A percentile compares a stretch with the other conserved stretches of the same genome.
These are phyloP conservation scores for Amblyopsis hoosieri DNA, from an alignment of 2,797 vertebrate genomes.

Conservation along the genomic window DNA sequence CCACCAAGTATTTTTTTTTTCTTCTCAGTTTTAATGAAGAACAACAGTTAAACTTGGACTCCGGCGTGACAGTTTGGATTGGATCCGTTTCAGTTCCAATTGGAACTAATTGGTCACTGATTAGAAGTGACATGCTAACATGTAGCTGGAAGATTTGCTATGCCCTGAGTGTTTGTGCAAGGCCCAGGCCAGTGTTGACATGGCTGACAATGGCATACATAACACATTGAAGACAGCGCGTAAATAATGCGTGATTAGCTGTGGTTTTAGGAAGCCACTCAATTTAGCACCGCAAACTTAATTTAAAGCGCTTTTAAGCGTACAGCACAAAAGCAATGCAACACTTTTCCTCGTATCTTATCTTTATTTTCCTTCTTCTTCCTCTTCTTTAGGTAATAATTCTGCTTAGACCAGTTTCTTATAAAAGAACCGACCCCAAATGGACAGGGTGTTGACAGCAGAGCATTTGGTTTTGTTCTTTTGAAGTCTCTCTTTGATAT, in stretches of 20 bases:
- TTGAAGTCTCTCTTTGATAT: slow-evolving; percentile 78
- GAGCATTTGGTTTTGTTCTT: slow-evolving; percentile 39
- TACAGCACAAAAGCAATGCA: slow-evolving; percentile 8
- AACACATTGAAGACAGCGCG: slow-evolving; percentile 58
- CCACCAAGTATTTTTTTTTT: slow-evolving; percentile 42
- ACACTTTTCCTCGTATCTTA: slow-evolving; percentile 27
- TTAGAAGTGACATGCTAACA: slow-evolving; percentile 50
- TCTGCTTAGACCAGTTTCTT: slow-evolving; percentile 60
- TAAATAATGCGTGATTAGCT: slow-evolving; percentile 20
- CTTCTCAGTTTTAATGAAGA: slow-evolving; percentile 53
- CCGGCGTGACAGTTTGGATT: slow-evolving; percentile 2
- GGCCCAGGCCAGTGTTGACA: slow-evolving; percentile 25
- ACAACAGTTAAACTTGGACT: slow-evolving; percentile 22
- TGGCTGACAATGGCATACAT: slow-evolving; percentile 42
- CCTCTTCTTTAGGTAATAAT: slow-evolving; percentile 38
- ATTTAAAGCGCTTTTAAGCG: neutral
- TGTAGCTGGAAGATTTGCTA: slow-evolving; percentile 47
- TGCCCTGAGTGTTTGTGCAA: slow-evolving; percentile 38
- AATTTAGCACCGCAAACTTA: slow-evolving; percentile 25
- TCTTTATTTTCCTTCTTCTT: slow-evolving; percentile 18
- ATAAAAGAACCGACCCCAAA: slow-evolving; percentile 65
- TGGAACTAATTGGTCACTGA: slow-evolving; percentile 56
- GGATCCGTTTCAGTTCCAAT: slow-evolving; percentile 40
- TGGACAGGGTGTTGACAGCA: slow-evolving; percentile 44
- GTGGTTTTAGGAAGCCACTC: slow-evolving; percentile 17